Percentiles rank a stretch among this genome's conserved stretches.
Conservation (phyloP, 2,113 vertebrate genomes). For the Hemibagrus wyckioides region DNA sequence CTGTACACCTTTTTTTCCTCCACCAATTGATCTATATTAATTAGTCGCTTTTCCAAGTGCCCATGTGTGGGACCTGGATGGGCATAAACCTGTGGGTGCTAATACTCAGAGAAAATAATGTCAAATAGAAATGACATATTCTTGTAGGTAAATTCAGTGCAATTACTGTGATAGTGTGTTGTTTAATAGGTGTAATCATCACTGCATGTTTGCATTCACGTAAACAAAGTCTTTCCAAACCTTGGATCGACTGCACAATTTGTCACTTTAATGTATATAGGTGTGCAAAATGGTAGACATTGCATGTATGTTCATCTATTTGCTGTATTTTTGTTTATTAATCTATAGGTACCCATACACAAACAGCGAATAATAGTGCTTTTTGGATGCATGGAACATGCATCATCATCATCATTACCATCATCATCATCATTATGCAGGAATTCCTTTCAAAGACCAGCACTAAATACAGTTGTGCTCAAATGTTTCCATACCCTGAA, state of each 20-base stretch:
- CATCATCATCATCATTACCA: too few relatives aligned
- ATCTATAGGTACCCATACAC: too few relatives aligned
- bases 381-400: not conserved
- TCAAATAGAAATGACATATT: constrained; percentile 45
- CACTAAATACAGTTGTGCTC: too few relatives aligned
- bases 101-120: constrained; percentile 53
- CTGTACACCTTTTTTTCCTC: not conserved
- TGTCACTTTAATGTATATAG: not conserved
- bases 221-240: not conserved
- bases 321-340: too few relatives aligned
- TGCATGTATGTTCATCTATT: not conserved
- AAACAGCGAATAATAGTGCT: not conserved
- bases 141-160: constrained; percentile 32
- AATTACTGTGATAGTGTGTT: constrained; percentile 36
- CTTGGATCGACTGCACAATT: not conserved
- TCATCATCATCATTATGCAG: not conserved
- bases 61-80: not conserved
- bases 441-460: not conserved
- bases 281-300: not conserved
- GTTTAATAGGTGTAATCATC: not conserved
- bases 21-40: constrained; percentile 7
- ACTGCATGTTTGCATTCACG: not conserved
- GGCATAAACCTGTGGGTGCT: constrained; percentile 8
- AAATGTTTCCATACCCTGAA: too few relatives aligned
- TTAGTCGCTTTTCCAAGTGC: constrained; percentile 7